These are phyloP conservation scores for Lycia hirtaria DNA, from an alignment of 2,888 invertebrate species.

Conservation along the genomic window DNA sequence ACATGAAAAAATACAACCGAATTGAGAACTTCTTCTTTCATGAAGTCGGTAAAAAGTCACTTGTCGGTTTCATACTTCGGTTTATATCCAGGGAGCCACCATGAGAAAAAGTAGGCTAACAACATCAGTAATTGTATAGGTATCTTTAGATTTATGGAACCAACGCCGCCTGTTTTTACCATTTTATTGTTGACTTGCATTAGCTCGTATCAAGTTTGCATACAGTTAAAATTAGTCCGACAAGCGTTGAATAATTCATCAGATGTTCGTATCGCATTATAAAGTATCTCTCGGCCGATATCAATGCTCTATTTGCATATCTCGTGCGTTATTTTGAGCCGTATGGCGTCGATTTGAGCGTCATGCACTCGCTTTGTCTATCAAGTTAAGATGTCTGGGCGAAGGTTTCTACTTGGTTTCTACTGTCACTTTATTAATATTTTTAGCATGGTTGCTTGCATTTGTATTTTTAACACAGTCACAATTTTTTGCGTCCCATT, in stretches of 20 bases:
- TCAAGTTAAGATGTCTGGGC: conserved; percentile 16
- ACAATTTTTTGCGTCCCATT: too few relatives aligned
- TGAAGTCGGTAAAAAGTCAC: too few relatives aligned
- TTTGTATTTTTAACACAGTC: too few relatives aligned
- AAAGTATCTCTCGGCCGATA: conserved; percentile 37
- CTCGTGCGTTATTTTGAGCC: conserved; percentile 54
- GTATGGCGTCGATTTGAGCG: conserved; percentile 47
- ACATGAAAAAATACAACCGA: too few relatives aligned
- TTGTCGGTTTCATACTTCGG: too few relatives aligned
- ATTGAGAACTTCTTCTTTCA: too few relatives aligned
- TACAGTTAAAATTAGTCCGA: conserved; percentile 62
- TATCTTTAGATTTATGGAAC: conserved; percentile 13
- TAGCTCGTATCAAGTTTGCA: conserved; percentile 51
- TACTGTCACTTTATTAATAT: neutral
- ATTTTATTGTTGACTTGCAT: conserved; percentile 49
- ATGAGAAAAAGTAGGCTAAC: too few relatives aligned
- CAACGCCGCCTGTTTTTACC: conserved; percentile 8
- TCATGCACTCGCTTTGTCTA: conserved; percentile 36
- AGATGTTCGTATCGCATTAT: conserved; percentile 51
- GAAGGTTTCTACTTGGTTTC: conserved; percentile 3
- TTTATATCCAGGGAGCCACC: too few relatives aligned
- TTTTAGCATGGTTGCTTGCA: too few relatives aligned
- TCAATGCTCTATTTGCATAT: conserved; percentile 71
- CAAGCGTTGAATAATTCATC: conserved; percentile 74
- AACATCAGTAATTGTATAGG: too few relatives aligned